phyloP scores from a whole-genome alignment of 1,140 invertebrate species.

The Zaprionus davidi region DNA sequence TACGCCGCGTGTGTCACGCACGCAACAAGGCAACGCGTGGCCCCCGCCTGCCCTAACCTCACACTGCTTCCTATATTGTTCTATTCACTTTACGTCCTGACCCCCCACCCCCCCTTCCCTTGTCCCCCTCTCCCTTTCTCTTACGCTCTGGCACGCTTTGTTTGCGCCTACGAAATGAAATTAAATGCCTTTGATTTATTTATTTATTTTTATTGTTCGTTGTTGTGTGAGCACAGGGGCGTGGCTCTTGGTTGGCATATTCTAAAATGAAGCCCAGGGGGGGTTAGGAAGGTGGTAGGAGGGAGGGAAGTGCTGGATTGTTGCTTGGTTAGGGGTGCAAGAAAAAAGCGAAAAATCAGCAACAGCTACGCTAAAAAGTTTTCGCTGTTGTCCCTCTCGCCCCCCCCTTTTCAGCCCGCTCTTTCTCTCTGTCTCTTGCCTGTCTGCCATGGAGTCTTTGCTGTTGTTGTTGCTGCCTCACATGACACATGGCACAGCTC shows the following conservation, averaged over 20 bases:
- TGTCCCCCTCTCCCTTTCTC: neutral
- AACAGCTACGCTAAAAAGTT: conserved; percentile 31
- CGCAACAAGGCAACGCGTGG: conserved; percentile 14
- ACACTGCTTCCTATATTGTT: neutral
- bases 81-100: neutral
- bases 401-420: neutral
- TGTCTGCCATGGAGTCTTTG: conserved; percentile 40
- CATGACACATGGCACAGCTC: conserved; percentile 31
- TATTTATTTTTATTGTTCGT: conserved; percentile 63
- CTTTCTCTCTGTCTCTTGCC: conserved; percentile 12
- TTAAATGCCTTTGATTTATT: conserved; percentile 78
- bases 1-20: conserved; percentile 65
- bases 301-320: neutral
- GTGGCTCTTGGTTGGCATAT: conserved; percentile 8
- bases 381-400: neutral
- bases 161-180: conserved; percentile 61
- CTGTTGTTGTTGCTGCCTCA: conserved; percentile 32
- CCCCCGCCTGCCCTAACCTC: neutral
- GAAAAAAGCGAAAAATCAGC: conserved; percentile 24
- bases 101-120: too few species aligned
- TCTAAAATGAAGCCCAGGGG: neutral
- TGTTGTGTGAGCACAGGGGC: conserved; percentile 24
- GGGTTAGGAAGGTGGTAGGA: neutral
- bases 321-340: neutral
- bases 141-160: conserved; percentile 14